Evolutionary conservation across 2,113 vertebrate genomes (phyloP).

Genomic region (Bambusicola thoracicus): DNA sequence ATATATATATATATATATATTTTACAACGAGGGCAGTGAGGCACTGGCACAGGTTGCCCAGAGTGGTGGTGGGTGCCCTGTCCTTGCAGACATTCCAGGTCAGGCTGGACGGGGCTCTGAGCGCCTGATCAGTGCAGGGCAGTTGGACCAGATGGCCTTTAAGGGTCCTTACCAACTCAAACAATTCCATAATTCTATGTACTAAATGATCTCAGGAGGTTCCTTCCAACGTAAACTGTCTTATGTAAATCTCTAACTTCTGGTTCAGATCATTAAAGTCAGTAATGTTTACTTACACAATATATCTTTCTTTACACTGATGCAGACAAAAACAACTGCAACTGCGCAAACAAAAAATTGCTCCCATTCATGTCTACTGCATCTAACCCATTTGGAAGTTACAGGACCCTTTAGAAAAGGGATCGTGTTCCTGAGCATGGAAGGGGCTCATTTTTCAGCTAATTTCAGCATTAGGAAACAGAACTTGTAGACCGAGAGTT

Average conservation of each 20-base stretch:
- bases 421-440: accelerated
- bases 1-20: no score
- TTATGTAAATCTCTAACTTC: neutral
- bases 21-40: no score
- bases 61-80: no score
- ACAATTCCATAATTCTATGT: no score
- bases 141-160: no score
- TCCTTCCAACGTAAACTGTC: neutral
- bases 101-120: no score
- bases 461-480: neutral
- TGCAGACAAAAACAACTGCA: neutral
- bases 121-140: no score
- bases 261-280: neutral
- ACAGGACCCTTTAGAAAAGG: neutral
- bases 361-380: neutral
- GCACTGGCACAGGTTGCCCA: no score
- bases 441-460: neutral
- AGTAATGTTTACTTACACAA: neutral
- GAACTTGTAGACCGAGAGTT: neutral
- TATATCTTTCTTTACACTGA: neutral
- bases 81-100: no score
- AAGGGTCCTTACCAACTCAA: no score
- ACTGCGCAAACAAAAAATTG: neutral
- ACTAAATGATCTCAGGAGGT: neutral
- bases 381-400: neutral